These are phyloP conservation scores for Oryzias melastigma DNA, from an alignment of 2,113 vertebrate species.

Conservation along the genomic window DNA sequence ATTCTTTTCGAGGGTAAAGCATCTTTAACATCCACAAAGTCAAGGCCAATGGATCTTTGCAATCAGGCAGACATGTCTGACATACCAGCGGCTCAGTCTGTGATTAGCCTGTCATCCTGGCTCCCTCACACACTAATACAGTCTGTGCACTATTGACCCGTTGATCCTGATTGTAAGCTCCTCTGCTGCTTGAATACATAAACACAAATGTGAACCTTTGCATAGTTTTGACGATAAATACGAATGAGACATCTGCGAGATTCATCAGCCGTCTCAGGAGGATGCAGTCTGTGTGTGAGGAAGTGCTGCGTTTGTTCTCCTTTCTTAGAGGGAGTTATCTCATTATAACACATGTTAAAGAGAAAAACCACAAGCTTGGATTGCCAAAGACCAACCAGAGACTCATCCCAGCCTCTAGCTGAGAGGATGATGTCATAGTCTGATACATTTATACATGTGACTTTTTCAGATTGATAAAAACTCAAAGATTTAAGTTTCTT, in stretches of 20 bases:
- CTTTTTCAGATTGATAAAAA: too few species aligned
- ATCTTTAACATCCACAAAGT: not conserved
- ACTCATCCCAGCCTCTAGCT: too few species aligned
- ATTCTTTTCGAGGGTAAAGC: not conserved
- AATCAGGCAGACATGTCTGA: slow-evolving; percentile 6
- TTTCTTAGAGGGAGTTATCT: too few species aligned
- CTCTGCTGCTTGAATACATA: slow-evolving; percentile 45
- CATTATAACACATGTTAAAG: too few species aligned
- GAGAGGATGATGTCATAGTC: too few species aligned
- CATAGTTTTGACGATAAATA: slow-evolving; percentile 28
- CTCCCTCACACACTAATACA: slow-evolving; percentile 33
- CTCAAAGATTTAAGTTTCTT: too few species aligned
- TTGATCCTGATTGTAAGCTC: slow-evolving; percentile 28
- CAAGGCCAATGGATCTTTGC: slow-evolving; percentile 11
- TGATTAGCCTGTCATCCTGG: slow-evolving; percentile 22
- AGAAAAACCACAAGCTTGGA: too few species aligned
- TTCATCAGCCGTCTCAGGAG: slow-evolving; percentile 45
- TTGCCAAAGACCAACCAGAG: too few species aligned
- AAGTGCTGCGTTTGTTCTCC: too few species aligned
- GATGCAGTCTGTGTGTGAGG: too few species aligned
- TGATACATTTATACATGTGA: too few species aligned
- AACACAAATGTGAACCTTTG: slow-evolving; percentile 31
- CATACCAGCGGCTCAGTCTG: slow-evolving; percentile 31
- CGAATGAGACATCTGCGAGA: slow-evolving; percentile 59
- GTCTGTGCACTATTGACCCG: slow-evolving; percentile 41